Percentiles rank a stretch among this genome's conserved stretches.
These are phyloP conservation scores for Willowsia nigromaculata DNA, from an alignment of 2,888 invertebrate species.

Conservation along the genomic window DNA sequence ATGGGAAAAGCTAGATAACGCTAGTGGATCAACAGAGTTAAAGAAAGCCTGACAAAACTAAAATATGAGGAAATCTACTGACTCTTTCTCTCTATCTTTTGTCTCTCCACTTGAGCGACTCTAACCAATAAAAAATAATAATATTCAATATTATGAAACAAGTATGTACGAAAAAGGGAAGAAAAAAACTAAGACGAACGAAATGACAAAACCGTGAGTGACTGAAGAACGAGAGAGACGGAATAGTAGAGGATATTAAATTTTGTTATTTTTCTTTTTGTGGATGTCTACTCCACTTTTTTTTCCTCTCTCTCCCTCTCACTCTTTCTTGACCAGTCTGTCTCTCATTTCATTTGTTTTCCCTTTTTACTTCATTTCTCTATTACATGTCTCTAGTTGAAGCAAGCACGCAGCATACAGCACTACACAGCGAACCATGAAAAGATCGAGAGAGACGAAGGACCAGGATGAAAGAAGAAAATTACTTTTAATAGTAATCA, in stretches of 20 bases:
- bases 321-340: constrained; percentile 40
- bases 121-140: constrained; percentile 64
- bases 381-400: neutral
- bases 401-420: neutral
- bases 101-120: constrained; percentile 43
- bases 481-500: neutral
- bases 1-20: constrained; percentile 60
- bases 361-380: constrained; percentile 15
- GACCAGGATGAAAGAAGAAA: constrained; percentile 4
- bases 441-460: neutral
- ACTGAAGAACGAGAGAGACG: constrained; percentile 40
- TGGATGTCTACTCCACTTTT: neutral
- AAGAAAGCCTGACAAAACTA: constrained; percentile 58
- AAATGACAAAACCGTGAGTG: constrained; percentile 57
- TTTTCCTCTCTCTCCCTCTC: neutral
- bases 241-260: constrained; percentile 61
- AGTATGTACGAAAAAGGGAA: constrained; percentile 43
- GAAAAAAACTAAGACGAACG: constrained; percentile 42
- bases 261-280: constrained; percentile 61
- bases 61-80: constrained; percentile 24
- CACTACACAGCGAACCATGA: constrained; percentile 20
- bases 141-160: constrained; percentile 64
- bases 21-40: constrained; percentile 70
- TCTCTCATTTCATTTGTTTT: constrained; percentile 43
- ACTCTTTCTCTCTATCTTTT: neutral